phyloP scores from a whole-genome alignment of 2,113 vertebrate genomes.

The Petrocephalus zakoni region DNA sequence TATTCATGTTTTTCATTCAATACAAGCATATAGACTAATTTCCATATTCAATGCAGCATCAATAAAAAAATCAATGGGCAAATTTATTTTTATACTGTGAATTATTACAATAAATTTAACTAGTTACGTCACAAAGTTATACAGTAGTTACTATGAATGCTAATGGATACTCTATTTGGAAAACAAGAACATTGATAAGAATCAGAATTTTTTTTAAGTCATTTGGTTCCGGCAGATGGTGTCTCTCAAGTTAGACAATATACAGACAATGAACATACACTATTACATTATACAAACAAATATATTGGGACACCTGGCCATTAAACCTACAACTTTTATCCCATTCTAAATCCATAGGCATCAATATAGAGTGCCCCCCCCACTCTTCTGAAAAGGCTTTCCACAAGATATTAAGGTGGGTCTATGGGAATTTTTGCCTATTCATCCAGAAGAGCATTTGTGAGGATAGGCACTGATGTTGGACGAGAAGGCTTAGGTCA shows the following conservation, averaged over 20 bases:
- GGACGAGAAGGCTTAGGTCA: no score
- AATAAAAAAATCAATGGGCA: not conserved
- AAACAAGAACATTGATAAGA: not conserved
- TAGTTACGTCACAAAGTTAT: not conserved
- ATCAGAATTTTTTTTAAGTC: not conserved
- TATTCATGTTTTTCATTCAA: not conserved
- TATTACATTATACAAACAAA: not conserved
- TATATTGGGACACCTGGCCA: not conserved
- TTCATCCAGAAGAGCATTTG: no score
- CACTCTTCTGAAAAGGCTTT: not conserved
- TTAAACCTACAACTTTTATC: not conserved
- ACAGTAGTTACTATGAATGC: slow-evolving; percentile 1
- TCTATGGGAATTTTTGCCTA: no score
- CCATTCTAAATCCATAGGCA: no score
- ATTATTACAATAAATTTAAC: not conserved
- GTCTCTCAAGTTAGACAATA: not conserved
- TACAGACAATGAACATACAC: not conserved
- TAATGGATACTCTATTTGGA: not conserved
- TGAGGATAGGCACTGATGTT: no score
- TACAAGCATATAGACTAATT: not conserved
- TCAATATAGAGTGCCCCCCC: no score
- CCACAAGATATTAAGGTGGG: not conserved
- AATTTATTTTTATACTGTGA: not conserved
- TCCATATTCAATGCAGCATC: not conserved
- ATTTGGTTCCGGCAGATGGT: not conserved